Base-by-base conservation (phyloP, 2,888 invertebrate genomes). In the Hyles lineata region DNA sequence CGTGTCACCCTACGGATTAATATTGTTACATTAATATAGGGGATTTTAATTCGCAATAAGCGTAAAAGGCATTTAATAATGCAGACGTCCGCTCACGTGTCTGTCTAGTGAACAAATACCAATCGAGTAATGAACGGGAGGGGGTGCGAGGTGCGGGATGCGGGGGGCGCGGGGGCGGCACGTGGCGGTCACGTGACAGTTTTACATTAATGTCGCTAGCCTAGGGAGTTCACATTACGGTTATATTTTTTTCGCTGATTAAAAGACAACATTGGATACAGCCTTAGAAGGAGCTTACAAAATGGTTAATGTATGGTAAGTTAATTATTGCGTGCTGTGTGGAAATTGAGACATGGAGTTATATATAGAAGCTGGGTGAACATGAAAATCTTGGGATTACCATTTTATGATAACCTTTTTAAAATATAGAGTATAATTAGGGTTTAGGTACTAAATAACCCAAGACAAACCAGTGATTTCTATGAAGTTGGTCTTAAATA, bases 11-110 rank as follows among this genome's bases (percentile, higher is more conserved):
- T 23, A 79, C 82, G 76, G 88, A 90, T 92, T 92, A 91, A 92
- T 90, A 86, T 89, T 82, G 83, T 83, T 84, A 82, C 83, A 79
- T 83, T 80, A 86, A 79, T 84, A 82, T 83, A 85, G 86, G 90
- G 88, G 85, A 80, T 78, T 79, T 92, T 89, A 92, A 90, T 88
- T 92, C 81, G 91, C 92, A 93, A 94, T 93, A 94, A 93, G 92
- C 91, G 90, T 94, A 92, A 94, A 94, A 93, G 94, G 92, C 94
- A 93, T 94, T 94, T 94, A 94, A 94, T 94, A 94, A 94, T 94
- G 93, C 93, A 94, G 89, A 90, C 93, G 92, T 91, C 89, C 87
- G 90, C 79, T 82, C 91, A 90, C 90, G 92, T 91, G 92, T 90
- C 86, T 83, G 87, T 79, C 82, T 85, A 80, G 85, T 85, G 91